These are phyloP conservation scores for Patiria miniata DNA, from an alignment of 35 echinoderm and acorn worm genomes.

Conservation along the genomic window DNA sequence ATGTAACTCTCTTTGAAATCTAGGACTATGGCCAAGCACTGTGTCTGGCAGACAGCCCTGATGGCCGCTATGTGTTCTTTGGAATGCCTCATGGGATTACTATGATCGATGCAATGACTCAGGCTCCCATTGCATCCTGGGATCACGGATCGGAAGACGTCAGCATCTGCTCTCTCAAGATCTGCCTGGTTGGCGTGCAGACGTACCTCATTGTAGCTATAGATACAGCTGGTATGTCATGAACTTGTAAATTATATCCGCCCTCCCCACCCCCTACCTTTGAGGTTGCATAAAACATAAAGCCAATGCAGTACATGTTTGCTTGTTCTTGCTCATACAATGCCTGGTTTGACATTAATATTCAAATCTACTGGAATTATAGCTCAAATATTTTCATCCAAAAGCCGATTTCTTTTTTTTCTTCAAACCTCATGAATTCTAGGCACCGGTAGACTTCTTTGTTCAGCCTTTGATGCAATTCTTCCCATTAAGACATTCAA, in stretches of 20 bases:
- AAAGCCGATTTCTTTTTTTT: too few relatives aligned
- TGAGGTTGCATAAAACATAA: too few relatives aligned
- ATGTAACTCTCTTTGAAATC: too few relatives aligned
- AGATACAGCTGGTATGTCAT: slow-evolving; percentile 36
- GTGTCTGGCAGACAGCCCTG: slow-evolving; percentile 65
- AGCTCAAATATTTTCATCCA: too few relatives aligned
- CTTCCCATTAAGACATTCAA: slow-evolving; percentile 71
- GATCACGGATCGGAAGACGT: slow-evolving; percentile 51
- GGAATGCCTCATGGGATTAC: slow-evolving; percentile 75
- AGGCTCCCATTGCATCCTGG: slow-evolving; percentile 68
- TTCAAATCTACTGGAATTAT: too few relatives aligned
- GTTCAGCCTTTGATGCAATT: slow-evolving; percentile 51
- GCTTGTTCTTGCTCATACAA: too few relatives aligned
- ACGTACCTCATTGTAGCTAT: slow-evolving; percentile 76
- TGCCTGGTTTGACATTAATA: too few relatives aligned
- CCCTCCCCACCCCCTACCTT: too few relatives aligned
- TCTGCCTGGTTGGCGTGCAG: slow-evolving; percentile 77
- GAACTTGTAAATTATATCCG: too few relatives aligned
- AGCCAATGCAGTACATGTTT: too few relatives aligned
- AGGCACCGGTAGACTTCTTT: slow-evolving; percentile 54
- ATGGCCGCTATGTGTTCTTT: slow-evolving; percentile 84
- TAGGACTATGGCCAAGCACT: slow-evolving; percentile 72
- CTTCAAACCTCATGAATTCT: background rate
- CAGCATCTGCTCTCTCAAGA: slow-evolving; percentile 46
- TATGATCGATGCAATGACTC: slow-evolving; percentile 69